These are phyloP conservation scores for Eulemur coronatus DNA, from an alignment of 2,797 vertebrate genomes.

Conservation along the genomic window DNA sequence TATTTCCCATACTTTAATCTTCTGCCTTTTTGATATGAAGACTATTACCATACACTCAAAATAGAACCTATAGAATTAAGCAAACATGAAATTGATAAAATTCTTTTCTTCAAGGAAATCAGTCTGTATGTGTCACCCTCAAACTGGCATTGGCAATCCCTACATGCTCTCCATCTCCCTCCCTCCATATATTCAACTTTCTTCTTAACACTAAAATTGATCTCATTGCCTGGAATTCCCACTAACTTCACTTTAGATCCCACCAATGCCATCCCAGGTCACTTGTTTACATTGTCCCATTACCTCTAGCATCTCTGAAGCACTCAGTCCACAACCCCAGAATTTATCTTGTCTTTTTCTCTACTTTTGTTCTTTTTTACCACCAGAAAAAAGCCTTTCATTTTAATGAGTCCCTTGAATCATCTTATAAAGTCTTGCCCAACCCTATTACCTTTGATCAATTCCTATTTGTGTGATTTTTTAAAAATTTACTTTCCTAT, in stretches of 20 bases:
- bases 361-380: background rate
- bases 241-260: background rate
- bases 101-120: background rate
- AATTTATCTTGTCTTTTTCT: background rate
- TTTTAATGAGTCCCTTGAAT: background rate
- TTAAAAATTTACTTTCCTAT: constrained; percentile 7
- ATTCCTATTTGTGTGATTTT: background rate
- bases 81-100: constrained; percentile 19
- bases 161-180: background rate
- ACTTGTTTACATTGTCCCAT: background rate
- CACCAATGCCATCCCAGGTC: background rate
- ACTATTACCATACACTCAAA: background rate
- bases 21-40: background rate
- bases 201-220: constrained; percentile 12
- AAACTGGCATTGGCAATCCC: background rate
- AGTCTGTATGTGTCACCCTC: background rate
- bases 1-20: background rate
- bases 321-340: background rate
- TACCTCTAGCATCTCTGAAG: background rate
- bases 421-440: background rate
- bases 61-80: background rate
- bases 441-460: background rate
- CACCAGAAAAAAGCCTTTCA: background rate
- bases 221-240: background rate
- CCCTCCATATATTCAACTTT: background rate